Evolutionary conservation across 2,888 invertebrate species (phyloP).

Genomic region (Arrhopalites spinosus): DNA sequence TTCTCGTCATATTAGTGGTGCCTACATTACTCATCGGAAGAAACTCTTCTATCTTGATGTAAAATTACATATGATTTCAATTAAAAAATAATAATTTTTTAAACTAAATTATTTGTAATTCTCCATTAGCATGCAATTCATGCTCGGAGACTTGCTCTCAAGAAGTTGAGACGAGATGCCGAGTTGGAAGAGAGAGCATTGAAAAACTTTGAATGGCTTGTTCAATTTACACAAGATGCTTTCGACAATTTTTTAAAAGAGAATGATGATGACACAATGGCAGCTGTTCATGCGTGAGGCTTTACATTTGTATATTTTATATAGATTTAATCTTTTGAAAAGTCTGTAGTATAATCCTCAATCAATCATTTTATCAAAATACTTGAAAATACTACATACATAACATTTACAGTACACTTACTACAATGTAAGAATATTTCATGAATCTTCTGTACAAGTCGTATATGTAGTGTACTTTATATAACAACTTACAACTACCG

Average conservation of each 20-base stretch:
- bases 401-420: no score
- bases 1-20: constrained; percentile 50
- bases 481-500: no score
- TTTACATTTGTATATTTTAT: neutral
- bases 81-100: neutral
- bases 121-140: constrained; percentile 52
- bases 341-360: neutral
- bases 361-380: neutral
- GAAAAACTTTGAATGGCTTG: constrained; percentile 53
- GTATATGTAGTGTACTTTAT: no score
- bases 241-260: constrained; percentile 52
- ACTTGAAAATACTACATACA: no score
- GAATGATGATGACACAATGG: constrained; percentile 50
- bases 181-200: constrained; percentile 50
- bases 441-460: no score
- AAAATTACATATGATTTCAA: constrained; percentile 12
- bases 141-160: constrained; percentile 47
- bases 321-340: no score
- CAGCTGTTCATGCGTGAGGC: constrained; percentile 46
- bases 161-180: constrained; percentile 44
- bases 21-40: constrained; percentile 52
- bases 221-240: constrained; percentile 49
- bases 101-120: neutral
- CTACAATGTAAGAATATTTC: no score
- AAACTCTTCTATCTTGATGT: constrained; percentile 52